Evolutionary conservation across 2,113 vertebrate species (phyloP).

Genomic region (Anseranas semipalmata): DNA sequence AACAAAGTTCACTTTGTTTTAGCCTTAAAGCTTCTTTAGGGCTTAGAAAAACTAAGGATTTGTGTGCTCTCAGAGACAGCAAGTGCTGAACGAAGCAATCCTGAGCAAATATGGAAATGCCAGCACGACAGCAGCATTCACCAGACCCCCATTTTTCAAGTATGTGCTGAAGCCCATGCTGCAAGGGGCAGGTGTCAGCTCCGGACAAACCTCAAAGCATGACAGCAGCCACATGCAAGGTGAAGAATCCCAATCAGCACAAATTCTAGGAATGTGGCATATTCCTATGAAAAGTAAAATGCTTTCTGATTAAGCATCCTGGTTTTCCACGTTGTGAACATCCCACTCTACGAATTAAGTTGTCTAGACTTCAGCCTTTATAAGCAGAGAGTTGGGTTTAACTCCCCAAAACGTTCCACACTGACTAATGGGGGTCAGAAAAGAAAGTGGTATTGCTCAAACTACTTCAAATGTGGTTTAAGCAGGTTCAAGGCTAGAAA

Average conservation of each 20-base stretch:
- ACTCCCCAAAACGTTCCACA: not conserved
- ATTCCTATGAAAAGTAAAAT: not conserved
- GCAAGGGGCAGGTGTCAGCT: not conserved
- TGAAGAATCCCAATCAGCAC: not conserved
- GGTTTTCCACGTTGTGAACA: not conserved
- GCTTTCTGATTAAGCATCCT: not conserved
- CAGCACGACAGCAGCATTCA: not conserved
- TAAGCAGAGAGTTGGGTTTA: not conserved
- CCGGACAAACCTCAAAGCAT: not conserved
- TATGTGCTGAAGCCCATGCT: not conserved
- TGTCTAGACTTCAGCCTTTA: not conserved
- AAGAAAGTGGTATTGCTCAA: not conserved
- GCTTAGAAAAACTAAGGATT: not conserved
- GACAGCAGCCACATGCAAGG: not conserved
- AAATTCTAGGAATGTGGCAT: not conserved
- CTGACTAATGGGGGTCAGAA: not conserved
- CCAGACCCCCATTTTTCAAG: not conserved
- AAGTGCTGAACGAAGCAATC: not conserved
- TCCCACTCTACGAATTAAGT: not conserved
- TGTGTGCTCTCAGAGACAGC: not conserved
- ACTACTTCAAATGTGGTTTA: not conserved
- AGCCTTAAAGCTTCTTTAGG: not conserved
- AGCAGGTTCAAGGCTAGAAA: slow-evolving; percentile 7
- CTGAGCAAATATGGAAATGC: not conserved
- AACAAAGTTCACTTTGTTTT: not conserved